Percentiles rank a stretch among this genome's conserved stretches.
These are phyloP conservation scores for Scaptomyza montana DNA, from an alignment of 1,140 invertebrate species.

Conservation along the genomic window DNA sequence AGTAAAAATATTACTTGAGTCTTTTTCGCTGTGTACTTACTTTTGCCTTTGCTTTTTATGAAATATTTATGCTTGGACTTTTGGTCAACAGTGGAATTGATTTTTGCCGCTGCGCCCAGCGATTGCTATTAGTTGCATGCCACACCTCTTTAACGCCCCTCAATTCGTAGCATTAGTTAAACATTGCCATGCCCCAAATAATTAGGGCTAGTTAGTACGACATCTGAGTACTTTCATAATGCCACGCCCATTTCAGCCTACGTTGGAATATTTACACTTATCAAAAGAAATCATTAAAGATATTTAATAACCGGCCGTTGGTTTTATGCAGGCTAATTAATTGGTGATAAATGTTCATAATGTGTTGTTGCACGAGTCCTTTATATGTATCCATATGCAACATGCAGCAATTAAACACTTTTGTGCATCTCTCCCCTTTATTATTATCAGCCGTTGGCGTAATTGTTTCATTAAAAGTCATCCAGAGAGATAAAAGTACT, in stretches of 20 bases:
- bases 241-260: background rate
- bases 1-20: background rate
- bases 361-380: slow-evolving; percentile 4
- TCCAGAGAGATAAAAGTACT: slow-evolving; percentile 18
- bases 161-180: too few relatives aligned
- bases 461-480: slow-evolving; percentile 15
- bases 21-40: background rate
- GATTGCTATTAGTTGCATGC: slow-evolving; percentile 25
- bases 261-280: background rate
- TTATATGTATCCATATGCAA: slow-evolving; percentile 45
- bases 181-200: slow-evolving; percentile 27
- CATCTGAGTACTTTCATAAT: too few relatives aligned
- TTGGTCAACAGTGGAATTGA: slow-evolving; percentile 80
- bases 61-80: slow-evolving; percentile 65
- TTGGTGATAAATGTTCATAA: slow-evolving; percentile 39
- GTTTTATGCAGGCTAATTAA: slow-evolving; percentile 43
- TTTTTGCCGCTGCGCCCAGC: slow-evolving; percentile 45
- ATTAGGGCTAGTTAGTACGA: slow-evolving; percentile 24
- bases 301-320: slow-evolving; percentile 25
- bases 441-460: slow-evolving; percentile 1
- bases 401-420: slow-evolving; percentile 62
- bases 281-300: slow-evolving; percentile 33
- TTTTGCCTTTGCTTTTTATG: slow-evolving; percentile 45
- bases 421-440: background rate
- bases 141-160: background rate